Evolutionary conservation across 2,113 vertebrate species (phyloP), one percentile per base, ranked within the genome.

Genomic region (Rhinoptilus africanus): DNA sequence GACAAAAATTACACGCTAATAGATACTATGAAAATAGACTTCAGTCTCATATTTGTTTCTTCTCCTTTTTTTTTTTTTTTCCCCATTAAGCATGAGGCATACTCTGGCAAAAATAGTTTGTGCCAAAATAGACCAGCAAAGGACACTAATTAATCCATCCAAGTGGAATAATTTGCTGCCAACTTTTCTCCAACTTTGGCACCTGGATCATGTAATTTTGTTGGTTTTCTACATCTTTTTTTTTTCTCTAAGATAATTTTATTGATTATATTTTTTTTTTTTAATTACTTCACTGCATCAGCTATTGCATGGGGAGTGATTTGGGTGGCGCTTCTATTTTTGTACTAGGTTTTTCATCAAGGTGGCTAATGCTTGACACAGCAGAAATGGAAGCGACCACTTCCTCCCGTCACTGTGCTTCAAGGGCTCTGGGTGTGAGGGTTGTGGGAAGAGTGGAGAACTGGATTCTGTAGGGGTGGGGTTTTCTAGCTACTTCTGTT

Each of bases 81-180:
- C 11, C 35, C 17, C 13, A 30, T 73, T 68, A 72, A 62, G 37
- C 16, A 16, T 47, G 39, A 87, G 35, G 13, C 53, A 6, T 35
- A 9, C 80, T 94, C 45, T 94, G 64, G 75, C 54, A 90, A 90
- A 87, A 94, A 43, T 14, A 69, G 62, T 66, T 85, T 82, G 35
- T 89, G 79, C 48, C 80, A 71, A 32, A 86, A 86, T 15, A 87
- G 74, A 66, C 91, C 76, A 73, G 39, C 37, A 50, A 41, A 85
- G 82, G 88, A 96, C 71, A 71, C 62, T 67, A 82, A 72, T 89
- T 88, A 93, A 94, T 92, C 71, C n/a, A 28, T 90, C 79, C 59
- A 87, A 91, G 71, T 54, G 83, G 59, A 74, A 37, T 73, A 62
- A 73, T n/a, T 91, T 78, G 17, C 41, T 96, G 64, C 77, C 68